Evolutionary conservation across 2,888 invertebrate species (phyloP).

Genomic region (Stegophylla sp.): DNA sequence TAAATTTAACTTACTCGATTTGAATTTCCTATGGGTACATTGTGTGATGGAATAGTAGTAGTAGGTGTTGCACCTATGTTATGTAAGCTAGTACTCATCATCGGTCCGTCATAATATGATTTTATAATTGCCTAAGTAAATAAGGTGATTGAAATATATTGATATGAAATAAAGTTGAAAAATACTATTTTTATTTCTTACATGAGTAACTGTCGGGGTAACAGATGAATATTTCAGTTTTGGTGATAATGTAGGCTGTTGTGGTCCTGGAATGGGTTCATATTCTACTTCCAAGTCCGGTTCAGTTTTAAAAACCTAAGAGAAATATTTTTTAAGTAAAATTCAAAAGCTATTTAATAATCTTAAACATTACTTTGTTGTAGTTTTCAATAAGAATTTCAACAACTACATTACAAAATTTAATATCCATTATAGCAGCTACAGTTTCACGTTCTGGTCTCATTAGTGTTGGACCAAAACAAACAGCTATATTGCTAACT

Average conservation of each 20-base stretch:
- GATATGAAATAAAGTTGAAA: neutral
- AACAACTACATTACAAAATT: slow-evolving; percentile 98
- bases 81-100: slow-evolving; percentile 65
- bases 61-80: slow-evolving; percentile 63
- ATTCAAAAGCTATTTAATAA: neutral
- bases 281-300: slow-evolving; percentile 64
- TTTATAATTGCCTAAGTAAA: slow-evolving; percentile 66
- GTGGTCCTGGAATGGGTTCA: slow-evolving; percentile 57
- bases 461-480: slow-evolving; percentile 95
- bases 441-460: slow-evolving; percentile 96
- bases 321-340: slow-evolving; percentile 35
- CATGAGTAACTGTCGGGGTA: slow-evolving; percentile 64
- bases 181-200: slow-evolving; percentile 60
- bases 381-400: slow-evolving; percentile 93
- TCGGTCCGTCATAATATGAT: slow-evolving; percentile 67
- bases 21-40: slow-evolving; percentile 43
- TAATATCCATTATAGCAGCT: slow-evolving; percentile 97
- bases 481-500: slow-evolving; percentile 95
- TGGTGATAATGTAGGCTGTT: slow-evolving; percentile 60
- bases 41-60: slow-evolving; percentile 37
- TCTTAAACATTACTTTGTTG: slow-evolving; percentile 69
- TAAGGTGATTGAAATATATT: slow-evolving; percentile 43
- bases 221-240: slow-evolving; percentile 60
- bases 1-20: slow-evolving; percentile 51
- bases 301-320: slow-evolving; percentile 68